Conservation (phyloP, 1,140 invertebrate genomes). For the Drosophila littoralis region DNA sequence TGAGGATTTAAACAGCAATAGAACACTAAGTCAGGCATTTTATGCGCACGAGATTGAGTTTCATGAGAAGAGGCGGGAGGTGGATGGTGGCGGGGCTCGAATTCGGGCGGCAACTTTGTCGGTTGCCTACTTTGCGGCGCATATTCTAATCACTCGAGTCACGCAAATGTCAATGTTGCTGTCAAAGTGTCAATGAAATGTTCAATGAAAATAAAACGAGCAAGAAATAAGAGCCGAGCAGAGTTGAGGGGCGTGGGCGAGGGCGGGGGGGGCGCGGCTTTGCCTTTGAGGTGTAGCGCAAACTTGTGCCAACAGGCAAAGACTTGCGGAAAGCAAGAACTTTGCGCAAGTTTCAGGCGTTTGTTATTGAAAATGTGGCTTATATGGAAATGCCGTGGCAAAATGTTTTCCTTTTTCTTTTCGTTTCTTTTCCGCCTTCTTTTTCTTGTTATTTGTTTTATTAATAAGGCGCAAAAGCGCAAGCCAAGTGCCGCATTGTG, state of each 20-base stretch:
- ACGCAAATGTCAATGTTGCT: conserved; percentile 79
- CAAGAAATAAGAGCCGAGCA: conserved; percentile 45
- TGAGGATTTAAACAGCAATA: conserved; percentile 4
- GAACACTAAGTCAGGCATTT: conserved; percentile 30
- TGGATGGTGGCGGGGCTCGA: neutral
- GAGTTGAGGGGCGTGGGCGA: conserved; percentile 5
- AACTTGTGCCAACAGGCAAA: conserved; percentile 35
- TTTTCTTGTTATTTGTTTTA: conserved; percentile 68
- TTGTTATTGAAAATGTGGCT: conserved; percentile 78
- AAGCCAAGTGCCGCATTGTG: conserved; percentile 31
- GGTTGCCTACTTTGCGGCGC: conserved; percentile 55
- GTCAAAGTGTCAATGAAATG: conserved; percentile 79
- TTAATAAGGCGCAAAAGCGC: conserved; percentile 64
- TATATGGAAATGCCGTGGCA: conserved; percentile 66
- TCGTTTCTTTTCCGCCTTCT: conserved; percentile 9
- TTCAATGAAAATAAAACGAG: conserved; percentile 79
- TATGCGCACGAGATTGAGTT: conserved; percentile 35
- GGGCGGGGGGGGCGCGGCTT: neutral
- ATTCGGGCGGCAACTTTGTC: conserved; percentile 20
- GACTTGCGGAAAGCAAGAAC: conserved; percentile 57
- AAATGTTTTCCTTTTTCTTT: conserved; percentile 37
- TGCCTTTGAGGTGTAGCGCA: neutral
- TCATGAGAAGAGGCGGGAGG: neutral
- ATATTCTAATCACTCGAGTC: conserved; percentile 79
- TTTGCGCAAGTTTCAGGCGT: conserved; percentile 53